A percentile compares a stretch with the other conserved stretches of the same genome.
Conservation (phyloP, 2,113 vertebrate genomes). For the Grantiella picta region DNA sequence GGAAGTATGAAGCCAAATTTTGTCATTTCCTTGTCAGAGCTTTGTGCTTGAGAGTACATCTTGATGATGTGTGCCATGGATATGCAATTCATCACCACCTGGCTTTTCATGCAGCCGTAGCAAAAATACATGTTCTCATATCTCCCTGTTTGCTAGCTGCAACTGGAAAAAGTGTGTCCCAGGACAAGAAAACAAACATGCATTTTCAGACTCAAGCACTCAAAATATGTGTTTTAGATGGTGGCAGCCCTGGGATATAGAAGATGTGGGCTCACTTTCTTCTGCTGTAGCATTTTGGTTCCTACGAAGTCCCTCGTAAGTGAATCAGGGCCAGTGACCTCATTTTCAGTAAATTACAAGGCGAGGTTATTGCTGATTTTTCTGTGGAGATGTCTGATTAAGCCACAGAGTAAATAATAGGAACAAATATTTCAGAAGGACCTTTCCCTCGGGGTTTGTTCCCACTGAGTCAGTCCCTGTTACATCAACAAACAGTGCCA, state of each 20-base stretch:
- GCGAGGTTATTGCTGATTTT: neutral
- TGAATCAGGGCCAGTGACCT: neutral
- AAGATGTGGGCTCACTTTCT: neutral
- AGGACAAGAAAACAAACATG: neutral
- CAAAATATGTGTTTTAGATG: neutral
- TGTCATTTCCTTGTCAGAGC: neutral
- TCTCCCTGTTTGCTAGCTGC: rapidly evolving
- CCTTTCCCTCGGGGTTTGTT: constrained; percentile 23
- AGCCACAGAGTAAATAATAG: constrained; percentile 28
- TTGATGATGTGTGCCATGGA: neutral
- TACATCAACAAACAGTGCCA: neutral
- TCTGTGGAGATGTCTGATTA: constrained; percentile 29
- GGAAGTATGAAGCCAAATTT: neutral
- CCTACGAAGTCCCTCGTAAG: neutral
- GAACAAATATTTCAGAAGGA: constrained; percentile 43
- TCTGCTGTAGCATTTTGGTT: neutral
- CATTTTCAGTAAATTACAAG: constrained; percentile 16
- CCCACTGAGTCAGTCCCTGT: constrained; percentile 49
- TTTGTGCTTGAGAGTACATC: neutral
- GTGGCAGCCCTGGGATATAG: neutral
- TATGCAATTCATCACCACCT: neutral
- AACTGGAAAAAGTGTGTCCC: neutral
- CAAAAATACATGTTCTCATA: neutral
- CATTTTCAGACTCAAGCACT: neutral
- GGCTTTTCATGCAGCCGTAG: neutral